Evolutionary conservation across 2,888 invertebrate species (phyloP), one percentile per base, ranked within the genome.

Genomic region (Linyphia triangularis): DNA sequence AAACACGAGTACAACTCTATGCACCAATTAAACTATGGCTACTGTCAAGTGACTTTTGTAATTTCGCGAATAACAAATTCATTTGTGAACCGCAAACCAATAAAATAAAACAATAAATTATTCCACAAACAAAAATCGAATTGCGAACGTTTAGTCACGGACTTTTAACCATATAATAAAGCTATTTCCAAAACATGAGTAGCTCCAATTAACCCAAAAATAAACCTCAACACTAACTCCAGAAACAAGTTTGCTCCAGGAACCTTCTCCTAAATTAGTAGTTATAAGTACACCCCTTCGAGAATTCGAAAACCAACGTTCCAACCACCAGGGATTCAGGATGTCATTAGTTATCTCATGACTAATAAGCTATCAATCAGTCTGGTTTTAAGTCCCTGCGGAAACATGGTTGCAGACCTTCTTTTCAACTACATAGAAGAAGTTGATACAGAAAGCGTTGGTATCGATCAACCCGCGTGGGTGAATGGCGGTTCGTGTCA

Each of bases 351-450:
- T 57, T 67, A 67, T 33, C 19, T 30, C 67, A 6, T 16, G 7
- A 79, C 79, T 79, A 79, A 75, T 79, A 79, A 79, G 79, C 67
- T 30, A 79, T 79, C 79, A 79, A 65, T 67, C 65, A 79, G 79
- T 6, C n/a, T 24, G 65, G 43, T 51, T 79, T 67, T 43, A 9
- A 51, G 30, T 43, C 65, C 43, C 67, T 57, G 67, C 22, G 43
- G 67, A 79, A 65, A 65, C n/a, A 33, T 33, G 33, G 9, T 33
- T 33, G 33, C 33, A 4, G 5, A 33, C 9, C 33, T 33, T 33
- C 33, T 33, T 33, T 33, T 33, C 33, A 33, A 33, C 33, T 33
- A 33, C 5, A 9, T 4, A 9, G 9, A 6, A 33, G 9, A 33
- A 33, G 33, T 9, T 4, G 33, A 33, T 33, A 33, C 30, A 26